A percentile compares a stretch with the other conserved stretches of the same genome.
Conservation (phyloP, 2,113 vertebrate species). For the Aegithalos caudatus region DNA sequence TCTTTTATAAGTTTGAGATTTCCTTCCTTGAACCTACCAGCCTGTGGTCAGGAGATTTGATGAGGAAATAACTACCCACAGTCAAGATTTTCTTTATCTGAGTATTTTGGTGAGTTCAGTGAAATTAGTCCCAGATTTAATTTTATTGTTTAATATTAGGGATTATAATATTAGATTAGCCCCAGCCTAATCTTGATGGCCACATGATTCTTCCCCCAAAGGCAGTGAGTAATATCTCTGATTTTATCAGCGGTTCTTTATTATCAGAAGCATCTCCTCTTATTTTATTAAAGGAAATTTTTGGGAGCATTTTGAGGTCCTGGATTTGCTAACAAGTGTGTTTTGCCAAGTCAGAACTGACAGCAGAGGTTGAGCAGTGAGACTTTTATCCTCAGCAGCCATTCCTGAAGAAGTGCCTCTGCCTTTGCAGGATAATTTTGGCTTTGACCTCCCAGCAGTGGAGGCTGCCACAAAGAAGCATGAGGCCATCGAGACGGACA, state of each 20-base stretch:
- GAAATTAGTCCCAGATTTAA: neutral
- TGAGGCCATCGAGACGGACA: constrained; percentile 95
- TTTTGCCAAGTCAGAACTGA: neutral
- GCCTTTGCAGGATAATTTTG: constrained; percentile 90
- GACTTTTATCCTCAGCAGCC: neutral
- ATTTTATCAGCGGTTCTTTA: neutral
- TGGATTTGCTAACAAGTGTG: neutral
- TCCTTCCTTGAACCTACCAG: neutral
- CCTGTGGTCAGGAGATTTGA: neutral
- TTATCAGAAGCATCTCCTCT: neutral
- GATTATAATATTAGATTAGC: neutral
- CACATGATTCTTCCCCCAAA: neutral
- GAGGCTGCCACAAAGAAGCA: constrained; percentile 97
- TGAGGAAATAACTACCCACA: neutral
- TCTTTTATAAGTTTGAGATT: neutral
- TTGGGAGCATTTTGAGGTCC: neutral
- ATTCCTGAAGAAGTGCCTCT: neutral
- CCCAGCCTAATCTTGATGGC: neutral
- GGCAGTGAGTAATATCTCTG: neutral
- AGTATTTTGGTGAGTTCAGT: neutral
- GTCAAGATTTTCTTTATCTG: neutral
- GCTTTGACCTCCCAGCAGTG: constrained; percentile 95
- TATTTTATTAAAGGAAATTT: neutral
- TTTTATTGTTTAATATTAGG: neutral
- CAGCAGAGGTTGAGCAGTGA: neutral